A percentile compares a stretch with the other conserved stretches of the same genome.
Evolutionary conservation across 1,140 invertebrate genomes (phyloP).

Genomic region (Thaumatotibia leucotreta): DNA sequence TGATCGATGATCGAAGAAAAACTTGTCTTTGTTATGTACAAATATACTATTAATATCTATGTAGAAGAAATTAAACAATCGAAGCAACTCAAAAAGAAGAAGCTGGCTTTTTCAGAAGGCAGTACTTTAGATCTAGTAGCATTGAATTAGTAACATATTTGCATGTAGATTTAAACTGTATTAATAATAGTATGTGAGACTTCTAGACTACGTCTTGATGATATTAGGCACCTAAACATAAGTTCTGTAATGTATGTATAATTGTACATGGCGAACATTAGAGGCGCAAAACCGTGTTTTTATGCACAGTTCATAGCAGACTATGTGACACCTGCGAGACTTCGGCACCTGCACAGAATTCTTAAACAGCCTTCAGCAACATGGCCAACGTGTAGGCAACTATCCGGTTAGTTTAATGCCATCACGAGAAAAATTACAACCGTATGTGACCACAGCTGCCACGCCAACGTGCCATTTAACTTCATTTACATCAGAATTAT

Average conservation of each 20-base stretch:
- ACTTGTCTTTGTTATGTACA: not conserved
- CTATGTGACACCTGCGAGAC: slow-evolving; percentile 64
- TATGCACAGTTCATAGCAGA: slow-evolving; percentile 66
- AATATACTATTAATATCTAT: not conserved
- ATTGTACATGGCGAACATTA: not conserved
- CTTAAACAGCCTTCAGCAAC: slow-evolving; percentile 49
- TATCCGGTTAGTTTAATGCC: not conserved
- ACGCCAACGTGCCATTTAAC: not conserved
- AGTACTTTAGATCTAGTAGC: too few relatives aligned
- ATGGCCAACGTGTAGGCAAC: slow-evolving; percentile 19
- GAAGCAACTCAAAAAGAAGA: too few relatives aligned
- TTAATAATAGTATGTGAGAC: too few relatives aligned
- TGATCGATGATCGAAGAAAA: not conserved
- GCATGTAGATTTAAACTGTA: too few relatives aligned
- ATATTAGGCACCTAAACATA: too few relatives aligned
- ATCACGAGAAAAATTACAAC: not conserved
- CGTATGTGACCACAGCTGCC: slow-evolving; percentile 15
- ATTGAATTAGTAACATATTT: too few relatives aligned
- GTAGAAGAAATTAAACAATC: too few relatives aligned
- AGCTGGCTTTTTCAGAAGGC: too few relatives aligned
- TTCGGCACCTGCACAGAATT: slow-evolving; percentile 61
- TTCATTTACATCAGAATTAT: not conserved
- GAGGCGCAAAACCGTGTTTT: slow-evolving; percentile 46
- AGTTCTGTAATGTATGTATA: not conserved
- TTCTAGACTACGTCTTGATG: too few relatives aligned